Percentiles rank a stretch among this genome's conserved stretches.
phyloP scores from a whole-genome alignment of 2,888 invertebrate species.

The Thera obeliscata region DNA sequence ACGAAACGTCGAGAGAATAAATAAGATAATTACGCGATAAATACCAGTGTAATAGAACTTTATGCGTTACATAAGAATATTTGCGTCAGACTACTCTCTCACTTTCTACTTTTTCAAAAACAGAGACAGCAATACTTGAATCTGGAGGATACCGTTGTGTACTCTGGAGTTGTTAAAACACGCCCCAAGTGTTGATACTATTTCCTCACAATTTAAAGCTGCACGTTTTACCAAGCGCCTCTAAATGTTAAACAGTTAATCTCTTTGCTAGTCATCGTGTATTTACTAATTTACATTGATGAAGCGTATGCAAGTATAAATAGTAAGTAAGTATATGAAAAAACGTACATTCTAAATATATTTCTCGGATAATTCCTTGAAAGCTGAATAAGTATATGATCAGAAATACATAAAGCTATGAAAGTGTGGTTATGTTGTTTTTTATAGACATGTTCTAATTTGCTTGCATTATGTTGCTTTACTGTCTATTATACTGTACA shows the following conservation, averaged over 20 bases:
- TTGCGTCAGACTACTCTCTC: no score
- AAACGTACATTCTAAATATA: constrained; percentile 41
- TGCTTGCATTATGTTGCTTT: constrained; percentile 19
- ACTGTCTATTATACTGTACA: constrained; percentile 30
- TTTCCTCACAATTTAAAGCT: neutral
- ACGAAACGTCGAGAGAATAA: no score
- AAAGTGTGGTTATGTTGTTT: constrained; percentile 32
- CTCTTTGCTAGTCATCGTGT: constrained; percentile 65
- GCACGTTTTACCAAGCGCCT: constrained; percentile 21
- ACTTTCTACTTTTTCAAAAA: no score
- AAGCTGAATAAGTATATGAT: constrained; percentile 39
- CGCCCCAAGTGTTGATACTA: no score
- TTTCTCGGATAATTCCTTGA: constrained; percentile 23
- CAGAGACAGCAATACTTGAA: no score
- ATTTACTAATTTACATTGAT: constrained; percentile 71
- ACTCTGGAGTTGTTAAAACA: no score
- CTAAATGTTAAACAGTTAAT: constrained; percentile 48
- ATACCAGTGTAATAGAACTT: no score
- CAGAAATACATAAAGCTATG: constrained; percentile 53
- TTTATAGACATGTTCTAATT: constrained; percentile 29
- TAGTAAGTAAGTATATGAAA: constrained; percentile 45
- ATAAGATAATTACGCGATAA: no score
- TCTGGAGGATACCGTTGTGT: no score
- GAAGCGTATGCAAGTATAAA: constrained; percentile 60
- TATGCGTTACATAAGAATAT: no score